Percentiles rank a stretch among this genome's conserved stretches.
Evolutionary conservation across 2,113 vertebrate species (phyloP).

Genomic region (Calcarius ornatus): DNA sequence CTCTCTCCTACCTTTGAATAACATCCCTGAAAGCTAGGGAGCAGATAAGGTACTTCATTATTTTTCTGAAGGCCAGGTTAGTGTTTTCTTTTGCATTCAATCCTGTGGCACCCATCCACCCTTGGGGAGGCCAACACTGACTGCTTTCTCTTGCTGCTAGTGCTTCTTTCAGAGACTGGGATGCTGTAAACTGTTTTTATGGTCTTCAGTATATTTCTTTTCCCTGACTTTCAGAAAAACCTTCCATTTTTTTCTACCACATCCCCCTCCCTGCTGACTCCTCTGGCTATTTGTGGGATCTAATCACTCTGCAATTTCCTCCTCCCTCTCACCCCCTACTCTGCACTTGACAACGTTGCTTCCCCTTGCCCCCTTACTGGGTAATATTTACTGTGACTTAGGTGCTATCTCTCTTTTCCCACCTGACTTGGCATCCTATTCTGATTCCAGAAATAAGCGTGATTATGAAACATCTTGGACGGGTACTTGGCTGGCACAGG

Average conservation of each 20-base stretch:
- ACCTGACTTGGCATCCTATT: slow-evolving; percentile 51
- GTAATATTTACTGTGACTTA: slow-evolving; percentile 11
- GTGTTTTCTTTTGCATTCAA: slow-evolving; percentile 22
- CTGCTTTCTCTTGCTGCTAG: slow-evolving; percentile 1
- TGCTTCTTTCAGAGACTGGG: not conserved
- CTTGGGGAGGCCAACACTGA: not conserved
- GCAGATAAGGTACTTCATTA: slow-evolving; percentile 29
- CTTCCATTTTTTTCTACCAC: slow-evolving; percentile 4
- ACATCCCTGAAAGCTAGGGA: not conserved
- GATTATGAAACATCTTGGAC: not conserved
- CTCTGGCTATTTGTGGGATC: not conserved
- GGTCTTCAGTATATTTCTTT: slow-evolving; percentile 40
- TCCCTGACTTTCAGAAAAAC: slow-evolving; percentile 19
- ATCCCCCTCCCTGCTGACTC: not conserved
- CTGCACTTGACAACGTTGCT: not conserved
- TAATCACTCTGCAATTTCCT: slow-evolving; percentile 46
- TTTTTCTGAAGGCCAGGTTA: not conserved
- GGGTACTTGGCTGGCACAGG: not conserved
- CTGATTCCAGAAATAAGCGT: slow-evolving; percentile 10
- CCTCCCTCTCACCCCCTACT: not conserved
- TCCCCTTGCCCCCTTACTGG: not conserved
- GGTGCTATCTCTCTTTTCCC: slow-evolving; percentile 36
- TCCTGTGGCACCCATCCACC: slow-evolving; percentile 10
- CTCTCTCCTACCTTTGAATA: slow-evolving; percentile 1
- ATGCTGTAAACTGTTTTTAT: slow-evolving; percentile 11